Evolutionary conservation across 1,140 invertebrate genomes (phyloP), one percentile per base, ranked within the genome.

Genomic region (Bombus pyrosoma): DNA sequence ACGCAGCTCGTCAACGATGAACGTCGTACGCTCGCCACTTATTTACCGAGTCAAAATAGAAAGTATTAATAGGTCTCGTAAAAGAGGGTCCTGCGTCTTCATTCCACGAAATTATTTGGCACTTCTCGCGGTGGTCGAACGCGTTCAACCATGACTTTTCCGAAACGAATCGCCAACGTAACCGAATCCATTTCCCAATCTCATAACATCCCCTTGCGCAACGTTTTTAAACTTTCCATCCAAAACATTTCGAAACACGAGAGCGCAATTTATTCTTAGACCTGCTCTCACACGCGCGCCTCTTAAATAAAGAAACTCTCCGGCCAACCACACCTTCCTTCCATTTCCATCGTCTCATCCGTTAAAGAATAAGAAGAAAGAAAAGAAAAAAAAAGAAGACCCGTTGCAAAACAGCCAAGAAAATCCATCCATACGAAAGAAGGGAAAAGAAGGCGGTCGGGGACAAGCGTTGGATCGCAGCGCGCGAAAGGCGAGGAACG

Each of bases 11-110:
- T 90, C 89, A 86, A 80, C 81, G 79, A 68, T 39, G 22, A 85
- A 39, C 78, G 82, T 77, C 75, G 73, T 37, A 64, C 15, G 59
- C n/a, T 22, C 57, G 84, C 71, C 72, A 86, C 78, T 89, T 89
- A 89, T 83, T 78, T 75, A 71, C 79, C 34, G 13, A 83, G 81
- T 82, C 68, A 28, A 82, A 69, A 78, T 89, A 74, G 82, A 83
- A 47, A 68, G 75, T 83, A 88, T 89, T 89, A 89, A 89, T 86
- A 59, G 88, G 9, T 66, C 32, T 43, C 43, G 88, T 76, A 41
- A 75, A 89, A 86, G 86, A 86, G 84, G 75, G 77, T 69, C n/a
- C 69, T 41, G 64, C 59, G 71, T 47, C 77, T 77, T 81, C 77
- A 43, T 77, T 85, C 82, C 66, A 43, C 78, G 83, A 80, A 85